These are phyloP conservation scores for Phania funesta DNA, from an alignment of 2,888 invertebrate species.

Conservation along the genomic window DNA sequence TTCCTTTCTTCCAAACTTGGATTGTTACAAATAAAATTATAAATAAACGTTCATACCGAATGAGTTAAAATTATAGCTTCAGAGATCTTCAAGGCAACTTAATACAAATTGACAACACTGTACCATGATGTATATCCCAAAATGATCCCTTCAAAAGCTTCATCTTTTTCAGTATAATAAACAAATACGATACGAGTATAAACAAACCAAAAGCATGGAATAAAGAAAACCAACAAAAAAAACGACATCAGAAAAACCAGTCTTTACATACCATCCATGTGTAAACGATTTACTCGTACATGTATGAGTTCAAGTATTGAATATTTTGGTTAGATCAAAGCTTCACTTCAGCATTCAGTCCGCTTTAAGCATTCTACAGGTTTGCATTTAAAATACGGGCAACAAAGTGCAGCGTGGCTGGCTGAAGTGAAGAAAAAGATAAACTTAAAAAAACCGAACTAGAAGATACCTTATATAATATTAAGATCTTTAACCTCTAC, in stretches of 20 bases:
- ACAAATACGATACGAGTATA: constrained; percentile 5
- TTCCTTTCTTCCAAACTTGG: too few relatives aligned
- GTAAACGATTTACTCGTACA: constrained; percentile 1
- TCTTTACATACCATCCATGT: constrained; percentile 52
- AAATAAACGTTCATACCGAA: too few relatives aligned
- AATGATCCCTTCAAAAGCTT: constrained; percentile 57
- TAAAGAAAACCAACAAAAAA: not conserved
- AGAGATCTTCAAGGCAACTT: not conserved
- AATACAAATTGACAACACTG: constrained; percentile 41
- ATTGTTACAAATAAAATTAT: too few relatives aligned
- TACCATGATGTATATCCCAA: constrained; percentile 24
- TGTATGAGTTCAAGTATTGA: constrained; percentile 43
- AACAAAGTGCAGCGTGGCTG: constrained; percentile 1
- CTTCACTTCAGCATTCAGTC: constrained; percentile 55
- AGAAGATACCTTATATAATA: constrained; percentile 41
- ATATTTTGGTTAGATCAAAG: constrained; percentile 65
- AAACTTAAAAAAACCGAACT: constrained; percentile 19
- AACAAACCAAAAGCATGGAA: constrained; percentile 43
- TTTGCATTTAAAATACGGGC: constrained; percentile 55
- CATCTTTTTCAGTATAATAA: constrained; percentile 19
- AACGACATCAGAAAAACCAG: constrained; percentile 50
- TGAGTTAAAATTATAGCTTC: not conserved
- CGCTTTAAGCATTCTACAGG: constrained; percentile 62
- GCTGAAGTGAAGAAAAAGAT: not conserved
- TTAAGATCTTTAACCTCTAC: not conserved